Base-by-base conservation (phyloP, 2,888 invertebrate species). In the Andrena dorsata region DNA sequence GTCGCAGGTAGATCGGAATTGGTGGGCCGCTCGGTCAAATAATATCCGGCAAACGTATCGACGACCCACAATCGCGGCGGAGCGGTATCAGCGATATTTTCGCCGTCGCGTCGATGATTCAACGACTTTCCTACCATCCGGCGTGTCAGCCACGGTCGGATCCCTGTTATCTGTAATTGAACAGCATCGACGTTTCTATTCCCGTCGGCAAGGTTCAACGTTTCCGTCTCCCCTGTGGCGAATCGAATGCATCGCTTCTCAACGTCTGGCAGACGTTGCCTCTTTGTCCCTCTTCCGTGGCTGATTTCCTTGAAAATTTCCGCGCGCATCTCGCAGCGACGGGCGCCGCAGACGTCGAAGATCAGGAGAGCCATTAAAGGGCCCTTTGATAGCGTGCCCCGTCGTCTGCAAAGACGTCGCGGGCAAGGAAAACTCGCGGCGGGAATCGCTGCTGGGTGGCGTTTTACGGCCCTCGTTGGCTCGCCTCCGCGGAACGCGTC, bases 371-470 rank as follows among this genome's bases (percentile, higher is more conserved):
- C 51, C 47, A 60, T 80, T 81, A 80, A 80, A 75, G 53, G 49
- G 51, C 28, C 47, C 28, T 70, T 65, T 23, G 58, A 53, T 65
- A 53, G 51, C 64, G 23, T 4, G 16, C 41, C 41, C 10, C 41
- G 28, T 63, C 53, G 35, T 53, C 64, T 63, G 53, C n/a, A 51
- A 47, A 80, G 75, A 76, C 74, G 61, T 16, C 20, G 35, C 58
- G 41, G 49, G 26, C 30, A 30, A 70, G 53, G 65, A 58, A 68
- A 85, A 73, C 68, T 76, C 80, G 64, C 58, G 51, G 41, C 30
- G 35, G 41, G 56, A 85, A 82, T 85, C 70, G 75, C 51, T 69
- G 7, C 58, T 16, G 49, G 58, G 49, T 51, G 79, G 76, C 68
- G 71, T 76, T 73, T 85, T 73, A 71, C 68, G 51, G 60, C 73